Evolutionary conservation across 53 echinoderm and acorn worm species (phyloP), one percentile per base, ranked within the genome.

Genomic region (Stichopus horrens): DNA sequence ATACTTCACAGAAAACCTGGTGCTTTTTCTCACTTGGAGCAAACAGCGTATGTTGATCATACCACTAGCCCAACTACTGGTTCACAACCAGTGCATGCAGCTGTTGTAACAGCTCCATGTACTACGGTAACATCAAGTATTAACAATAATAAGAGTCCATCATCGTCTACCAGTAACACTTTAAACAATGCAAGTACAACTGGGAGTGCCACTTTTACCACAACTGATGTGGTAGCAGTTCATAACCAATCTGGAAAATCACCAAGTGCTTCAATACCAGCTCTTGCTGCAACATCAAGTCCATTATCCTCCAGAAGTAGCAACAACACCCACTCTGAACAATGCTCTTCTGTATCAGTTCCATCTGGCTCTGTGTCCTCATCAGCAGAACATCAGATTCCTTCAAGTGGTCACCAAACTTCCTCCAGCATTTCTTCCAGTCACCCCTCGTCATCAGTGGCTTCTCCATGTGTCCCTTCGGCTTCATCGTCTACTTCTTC

Each of bases 1-100:
- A 92, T n/a, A 86, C 94, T 73, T 63, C 94, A 65, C 83, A 77
- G 74, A 11, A 55, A 75, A 21, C 87, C 87, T 74, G 78, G 67
- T 55, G 67, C 76, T 52, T 91, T 88, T 71, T 86, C 77, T 87
- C 91, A 71, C 55, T 74, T 90, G 52, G 77, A 90, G 73, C 83
- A 55, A 37, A 84, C 74, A 11, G 84, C 74, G 16, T 52, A 56
- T 66, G 66, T 16, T 63, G 85, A 85, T 23, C 85, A 59, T 53
- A 85, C 23, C 18, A 63, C 14, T 21, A 54, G 51, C 9, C 52
- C 77, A 54, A 52, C 11, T 55, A 73, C 74, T 74, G 77, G 9
- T 55, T 52, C 74, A 19, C n/a, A 19, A 71, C 73, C 87, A 19
- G 21, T 74, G 4, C 79, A 58, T 23, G 66, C 81, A 54, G 52